Evolutionary conservation across 2,797 vertebrate genomes (phyloP).

Genomic region (Paedocypris micromegethes): DNA sequence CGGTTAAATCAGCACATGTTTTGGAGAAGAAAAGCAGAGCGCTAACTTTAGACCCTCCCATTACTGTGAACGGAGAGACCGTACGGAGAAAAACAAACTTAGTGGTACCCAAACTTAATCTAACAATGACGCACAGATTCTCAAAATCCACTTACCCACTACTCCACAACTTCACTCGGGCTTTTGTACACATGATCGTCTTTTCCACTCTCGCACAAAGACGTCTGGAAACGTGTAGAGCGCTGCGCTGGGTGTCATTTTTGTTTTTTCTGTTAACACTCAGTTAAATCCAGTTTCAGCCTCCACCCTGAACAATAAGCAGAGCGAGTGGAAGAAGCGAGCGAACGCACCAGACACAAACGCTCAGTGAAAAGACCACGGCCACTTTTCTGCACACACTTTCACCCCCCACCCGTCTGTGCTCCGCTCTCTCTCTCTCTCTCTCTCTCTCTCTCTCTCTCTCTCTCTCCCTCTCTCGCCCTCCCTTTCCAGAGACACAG

Average conservation of each 20-base stretch:
- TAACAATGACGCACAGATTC: slow-evolving; percentile 18
- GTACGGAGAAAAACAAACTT: slow-evolving; percentile 38
- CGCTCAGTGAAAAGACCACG: slow-evolving; percentile 34
- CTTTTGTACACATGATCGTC: neutral
- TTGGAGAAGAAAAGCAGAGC: neutral
- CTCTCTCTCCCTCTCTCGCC: neutral
- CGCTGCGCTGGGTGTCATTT: slow-evolving; percentile 48
- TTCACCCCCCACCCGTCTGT: slow-evolving; percentile 49
- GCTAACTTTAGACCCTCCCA: slow-evolving; percentile 36
- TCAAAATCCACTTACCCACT: slow-evolving; percentile 25
- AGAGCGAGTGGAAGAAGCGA: slow-evolving; percentile 21
- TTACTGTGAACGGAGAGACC: slow-evolving; percentile 29
- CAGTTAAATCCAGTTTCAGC: slow-evolving; percentile 57
- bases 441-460: slow-evolving; percentile 19
- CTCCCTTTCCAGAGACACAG: slow-evolving; percentile 25
- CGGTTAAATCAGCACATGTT: neutral
- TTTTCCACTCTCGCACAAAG: neutral
- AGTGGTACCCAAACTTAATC: slow-evolving; percentile 29
- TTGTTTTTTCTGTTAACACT: slow-evolving; percentile 42
- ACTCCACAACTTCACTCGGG: slow-evolving; percentile 33
- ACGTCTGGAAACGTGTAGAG: slow-evolving; percentile 44
- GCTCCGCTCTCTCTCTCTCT: slow-evolving; percentile 41
- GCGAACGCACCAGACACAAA: slow-evolving; percentile 28
- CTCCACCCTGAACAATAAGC: slow-evolving; percentile 34
- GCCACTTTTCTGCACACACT: slow-evolving; percentile 42